Evolutionary conservation across 2,888 invertebrate genomes (phyloP).

Genomic region (Parnassius mnemosyne): DNA sequence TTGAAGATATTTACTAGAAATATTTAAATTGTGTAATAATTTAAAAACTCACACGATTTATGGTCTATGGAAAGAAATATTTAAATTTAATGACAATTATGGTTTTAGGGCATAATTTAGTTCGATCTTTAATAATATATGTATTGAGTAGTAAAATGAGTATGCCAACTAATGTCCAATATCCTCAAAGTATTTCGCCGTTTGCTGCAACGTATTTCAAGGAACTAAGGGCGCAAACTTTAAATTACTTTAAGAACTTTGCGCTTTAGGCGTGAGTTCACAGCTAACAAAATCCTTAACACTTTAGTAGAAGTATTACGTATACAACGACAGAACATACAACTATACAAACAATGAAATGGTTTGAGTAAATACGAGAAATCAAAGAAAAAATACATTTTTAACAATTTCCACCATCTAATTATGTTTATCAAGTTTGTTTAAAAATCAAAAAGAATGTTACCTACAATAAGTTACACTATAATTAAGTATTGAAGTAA

Average conservation of each 20-base stretch:
- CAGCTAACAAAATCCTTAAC: slow-evolving; percentile 16
- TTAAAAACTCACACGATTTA: too few relatives aligned
- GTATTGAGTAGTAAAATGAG: background rate
- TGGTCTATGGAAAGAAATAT: too few relatives aligned
- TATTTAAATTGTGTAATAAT: too few relatives aligned
- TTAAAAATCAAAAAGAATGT: slow-evolving; percentile 30
- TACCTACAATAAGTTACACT: slow-evolving; percentile 28
- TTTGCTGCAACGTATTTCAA: slow-evolving; percentile 13
- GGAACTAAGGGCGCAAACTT: slow-evolving; percentile 21
- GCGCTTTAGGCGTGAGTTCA: slow-evolving; percentile 13
- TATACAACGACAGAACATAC: slow-evolving; percentile 1
- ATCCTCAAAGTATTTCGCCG: slow-evolving; percentile 10
- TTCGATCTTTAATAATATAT: too few relatives aligned
- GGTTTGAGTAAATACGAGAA: background rate
- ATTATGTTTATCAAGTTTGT: too few relatives aligned
- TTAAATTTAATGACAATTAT: too few relatives aligned
- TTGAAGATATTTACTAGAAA: too few relatives aligned
- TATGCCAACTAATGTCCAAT: background rate
- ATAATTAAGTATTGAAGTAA: slow-evolving; percentile 25
- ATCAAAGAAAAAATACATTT: background rate
- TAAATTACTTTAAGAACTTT: slow-evolving; percentile 23
- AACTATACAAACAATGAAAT: slow-evolving; percentile 3
- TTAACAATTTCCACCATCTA: too few relatives aligned
- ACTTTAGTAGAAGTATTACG: slow-evolving; percentile 8
- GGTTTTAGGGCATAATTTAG: too few relatives aligned